Evolutionary conservation across 2,888 invertebrate genomes (phyloP), one percentile per base, ranked within the genome.

Genomic region (Carterocephalus palaemon): DNA sequence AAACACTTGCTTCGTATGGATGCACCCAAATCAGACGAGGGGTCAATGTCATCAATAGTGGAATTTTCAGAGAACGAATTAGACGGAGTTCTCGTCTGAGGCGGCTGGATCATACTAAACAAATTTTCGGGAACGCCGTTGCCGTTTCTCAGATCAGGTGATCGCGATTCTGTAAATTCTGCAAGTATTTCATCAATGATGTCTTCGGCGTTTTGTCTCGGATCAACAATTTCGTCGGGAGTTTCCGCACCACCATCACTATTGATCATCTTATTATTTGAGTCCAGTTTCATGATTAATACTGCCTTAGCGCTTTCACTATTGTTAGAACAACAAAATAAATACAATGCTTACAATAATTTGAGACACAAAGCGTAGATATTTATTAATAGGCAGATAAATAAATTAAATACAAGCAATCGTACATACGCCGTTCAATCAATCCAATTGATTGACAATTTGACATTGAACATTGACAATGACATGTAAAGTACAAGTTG

Each of bases 1-100:
- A 81, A 70, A 54, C 87, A 88, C 59, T 88, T 88, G 53, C 84
- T 86, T 61, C 86, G 70, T 51, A 88, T 84, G 1, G 88, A 87
- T 1, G 83, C 74, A 3, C 88, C 88, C 32, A 88, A 74, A 54
- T 88, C 88, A 0, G 88, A 88, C 2, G 82, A 47, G 19, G 88
- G 87, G 56, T 88, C 88, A 51, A 88, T 88, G 54, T 87, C 88
- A 43, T 87, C 86, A 20, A 88, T 67, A 2, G 77, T 76, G 4
- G 77, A 69, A 50, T 66, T 76, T 58, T 86, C 87, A 1, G 86
- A 83, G 42, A 84, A 78, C 0, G 84, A 84, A 57, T 86, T 85
- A 0, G 85, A 79, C 1, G 86, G 86, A 4, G 86, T 85, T 41
- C 86, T 65, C 2, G 86, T 86, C 24, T 77, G 70, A 3, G 85